Evolutionary conservation across 2,113 vertebrate species (phyloP), one percentile per base, ranked within the genome.

Genomic region (Todiramphus chloris): DNA sequence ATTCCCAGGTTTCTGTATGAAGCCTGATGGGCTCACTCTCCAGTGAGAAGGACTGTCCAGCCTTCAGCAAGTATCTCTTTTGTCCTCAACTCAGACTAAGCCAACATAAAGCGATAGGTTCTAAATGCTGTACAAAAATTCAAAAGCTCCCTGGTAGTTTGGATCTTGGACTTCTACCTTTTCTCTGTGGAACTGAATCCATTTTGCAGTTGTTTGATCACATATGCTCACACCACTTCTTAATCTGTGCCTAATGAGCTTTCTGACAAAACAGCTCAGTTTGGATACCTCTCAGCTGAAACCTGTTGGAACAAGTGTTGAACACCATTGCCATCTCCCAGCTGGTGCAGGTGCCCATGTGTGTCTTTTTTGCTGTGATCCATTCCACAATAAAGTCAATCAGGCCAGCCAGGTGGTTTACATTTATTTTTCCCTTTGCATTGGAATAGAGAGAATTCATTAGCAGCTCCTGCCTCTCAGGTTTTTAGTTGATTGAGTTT

Each of bases 401-500:
- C 30, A 83, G 70, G 60, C 37, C 17, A 10, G 50, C 68, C 94
- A 95, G 79, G 76, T 89, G 83, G 28, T 37, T 63, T 18, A 41
- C 55, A 2, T 88, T 85, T 83, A 24, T 59, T 82, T 90, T 90
- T 88, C 86, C 28, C 67, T 85, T 78, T 91, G 78, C 78, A 51
- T 0, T 73, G 84, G 62, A 91, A 48, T 1, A 85, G 72, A 62
- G 46, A 51, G 50, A 51, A 51, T 24, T 87, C 60, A 75, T 74
- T 33, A 93, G 81, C 46, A 68, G 90, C 77, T 84, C 60, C 51
- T 79, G 74, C 62, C 69, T 67, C 87, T 78, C 74, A 21, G 6
- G 37, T 77, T 80, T 96, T 87, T 1, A 77, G 64, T 23, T 87
- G 89, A 86, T 24, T 60, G 62, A 76, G 63, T 95, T 96, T 93